Evolutionary conservation across 1,140 invertebrate species (phyloP), one percentile per base, ranked within the genome.

Genomic region (Apolygus lucorum): DNA sequence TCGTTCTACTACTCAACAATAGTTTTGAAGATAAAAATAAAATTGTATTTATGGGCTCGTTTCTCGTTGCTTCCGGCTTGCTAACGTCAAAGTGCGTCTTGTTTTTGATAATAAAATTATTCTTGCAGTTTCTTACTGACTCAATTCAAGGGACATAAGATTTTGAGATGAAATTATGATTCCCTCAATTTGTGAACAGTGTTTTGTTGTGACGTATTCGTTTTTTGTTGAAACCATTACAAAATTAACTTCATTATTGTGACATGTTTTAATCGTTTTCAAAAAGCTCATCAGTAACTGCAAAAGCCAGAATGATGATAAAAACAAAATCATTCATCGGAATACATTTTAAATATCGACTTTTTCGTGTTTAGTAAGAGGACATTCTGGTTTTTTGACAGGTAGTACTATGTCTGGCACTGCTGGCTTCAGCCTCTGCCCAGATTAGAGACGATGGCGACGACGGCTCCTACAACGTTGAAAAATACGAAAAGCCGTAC

Each of bases 401-500:
- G 34, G 8, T 49, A 63, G 2, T 63, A 2, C 26, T 63, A 25
- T 63, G 62, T 26, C 62, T 63, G 62, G 62, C 62, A 25, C 26
- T 63, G 62, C 21, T 26, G 26, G 21, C 22, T 21, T 49, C 34
- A 17, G 34, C 34, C 34, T 49, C 8, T 17, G 63, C 63, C 63
- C 67, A 49, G 21, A 22, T 25, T 13, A 27, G 29, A 13, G 34
- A 49, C n/a, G 67, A 34, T 52, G 42, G 67, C 11, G 65, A 71
- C 25, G 70, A 71, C 27, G 70, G 70, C 11, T 69, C 67, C 17
- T 71, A 68, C 62, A 26, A 68, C 26, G n/a, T 63, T 4, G 49
- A 64, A 1, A 68, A 68, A 26, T 71, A 71, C 63, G 70, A 71
- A 66, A 29, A 26, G 0, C 70, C 70, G 11, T 68, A 68, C 28